A percentile compares a stretch with the other conserved stretches of the same genome.
phyloP scores from a whole-genome alignment of 2,797 vertebrate species.

The Sebastes steindachneri region DNA sequence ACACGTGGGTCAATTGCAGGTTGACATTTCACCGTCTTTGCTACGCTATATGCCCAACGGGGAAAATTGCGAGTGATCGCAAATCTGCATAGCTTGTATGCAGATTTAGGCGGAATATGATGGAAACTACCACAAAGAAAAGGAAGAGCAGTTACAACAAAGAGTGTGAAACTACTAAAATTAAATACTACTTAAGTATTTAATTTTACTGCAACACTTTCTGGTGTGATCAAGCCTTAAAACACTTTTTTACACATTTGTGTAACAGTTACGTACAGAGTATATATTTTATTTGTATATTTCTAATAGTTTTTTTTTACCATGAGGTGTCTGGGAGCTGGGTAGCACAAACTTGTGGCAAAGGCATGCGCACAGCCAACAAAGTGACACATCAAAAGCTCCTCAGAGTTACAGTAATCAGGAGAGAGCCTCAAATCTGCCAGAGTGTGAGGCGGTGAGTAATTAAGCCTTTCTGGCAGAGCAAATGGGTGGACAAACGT shows the following conservation, averaged over 20 bases:
- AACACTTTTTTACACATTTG: not conserved
- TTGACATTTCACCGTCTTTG: no score
- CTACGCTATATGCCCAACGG: no score
- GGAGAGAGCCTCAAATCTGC: conserved; percentile 50
- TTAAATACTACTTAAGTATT: no score
- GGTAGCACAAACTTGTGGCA: not conserved
- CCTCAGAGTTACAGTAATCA: conserved; percentile 61
- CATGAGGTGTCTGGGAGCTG: not conserved
- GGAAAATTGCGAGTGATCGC: no score
- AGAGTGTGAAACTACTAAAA: no score
- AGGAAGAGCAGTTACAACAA: no score
- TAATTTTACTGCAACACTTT: not conserved
- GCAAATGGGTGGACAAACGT: conserved; percentile 49
- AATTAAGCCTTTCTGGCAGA: conserved; percentile 65
- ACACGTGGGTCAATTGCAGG: no score
- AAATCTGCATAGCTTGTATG: no score
- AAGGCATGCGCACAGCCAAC: conserved; percentile 14
- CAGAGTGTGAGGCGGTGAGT: conserved; percentile 47
- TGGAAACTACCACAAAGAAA: no score
- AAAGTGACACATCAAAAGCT: conserved; percentile 63
- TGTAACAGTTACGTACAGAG: not conserved
- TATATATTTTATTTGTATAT: not conserved
- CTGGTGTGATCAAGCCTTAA: not conserved
- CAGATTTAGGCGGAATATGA: no score
- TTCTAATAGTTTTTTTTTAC: not conserved